Evolutionary conservation across 2,888 invertebrate genomes (phyloP), one percentile per base, ranked within the genome.

Genomic region (Adineta ricciae): DNA sequence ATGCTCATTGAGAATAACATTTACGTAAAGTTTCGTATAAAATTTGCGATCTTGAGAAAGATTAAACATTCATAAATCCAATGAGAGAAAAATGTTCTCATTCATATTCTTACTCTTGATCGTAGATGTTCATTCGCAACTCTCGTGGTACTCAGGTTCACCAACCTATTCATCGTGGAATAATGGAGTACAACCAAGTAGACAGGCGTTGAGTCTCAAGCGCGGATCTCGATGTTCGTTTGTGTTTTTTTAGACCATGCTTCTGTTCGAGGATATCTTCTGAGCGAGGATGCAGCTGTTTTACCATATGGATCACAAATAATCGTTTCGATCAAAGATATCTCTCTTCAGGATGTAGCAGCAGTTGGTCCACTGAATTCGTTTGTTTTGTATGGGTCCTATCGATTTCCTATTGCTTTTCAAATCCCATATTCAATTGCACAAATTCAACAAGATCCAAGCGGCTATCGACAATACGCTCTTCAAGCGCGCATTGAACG

Each of bases 361-460:
- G 41, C 78, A n/a, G 46, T 46, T 46, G 36, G 78, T 41, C 41
- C 78, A 16, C 2, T 78, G 11, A 78, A 41, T 78, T 24, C 38
- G n/a, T 21, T 78, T 38, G 24, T 41, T 41, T 21, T 78, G 2
- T n/a, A 41, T 41, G 78, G 78, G 14, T 78, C 78, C 7, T 78
- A 78, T 78, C 78, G 78, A 24, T 78, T 78, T 78, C 78, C 78
- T 3, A 78, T 78, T 24, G 38, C 78, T 41, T 78, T 36, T 41
- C 4, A 78, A n/a, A n/a, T 78, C 11, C n/a, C 78, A n/a, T 78
- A 78, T 78, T 38, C 38, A 1, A 41, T 41, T 16, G 14, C n/a
- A n/a, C 78, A 78, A n/a, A 32, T 78, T 24, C 64, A 64, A 64
- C 0, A 14, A 27, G 27, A 64, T 64, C 32, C 32, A 27, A 78